phyloP scores from a whole-genome alignment of 2,888 invertebrate genomes.

The Argyra leucocephala region DNA sequence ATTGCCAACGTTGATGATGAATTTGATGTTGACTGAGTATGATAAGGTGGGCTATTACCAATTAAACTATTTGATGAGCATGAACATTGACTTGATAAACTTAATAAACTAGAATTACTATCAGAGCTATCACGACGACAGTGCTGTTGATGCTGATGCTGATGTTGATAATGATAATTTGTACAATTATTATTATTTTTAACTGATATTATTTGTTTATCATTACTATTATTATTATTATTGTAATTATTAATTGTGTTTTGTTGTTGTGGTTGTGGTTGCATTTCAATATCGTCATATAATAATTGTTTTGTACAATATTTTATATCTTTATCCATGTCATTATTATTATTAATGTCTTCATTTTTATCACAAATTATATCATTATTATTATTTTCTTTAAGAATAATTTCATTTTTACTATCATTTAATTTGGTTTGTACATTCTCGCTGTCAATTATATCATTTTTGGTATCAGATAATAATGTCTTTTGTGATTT shows the following conservation, averaged over 20 bases:
- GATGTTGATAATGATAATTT: conserved; percentile 21
- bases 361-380: neutral
- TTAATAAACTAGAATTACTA: conserved; percentile 41
- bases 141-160: conserved; percentile 31
- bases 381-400: neutral
- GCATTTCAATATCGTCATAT: neutral
- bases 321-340: neutral
- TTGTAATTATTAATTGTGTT: conserved; percentile 13
- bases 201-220: too few relatives aligned
- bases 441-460: neutral
- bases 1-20: conserved; percentile 44
- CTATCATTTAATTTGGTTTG: conserved; percentile 1
- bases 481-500: conserved; percentile 25
- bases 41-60: conserved; percentile 6
- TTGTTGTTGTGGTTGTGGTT: conserved; percentile 23
- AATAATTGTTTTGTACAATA: neutral
- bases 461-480: neutral
- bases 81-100: conserved; percentile 37
- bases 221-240: neutral
- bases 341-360: neutral
- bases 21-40: conserved; percentile 20
- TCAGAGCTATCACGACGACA: conserved; percentile 41
- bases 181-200: neutral
- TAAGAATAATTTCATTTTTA: neutral
- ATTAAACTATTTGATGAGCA: conserved; percentile 25